Conservation (phyloP, 2,888 invertebrate genomes). For the Pseudococcus jackbeardsleyi region DNA sequence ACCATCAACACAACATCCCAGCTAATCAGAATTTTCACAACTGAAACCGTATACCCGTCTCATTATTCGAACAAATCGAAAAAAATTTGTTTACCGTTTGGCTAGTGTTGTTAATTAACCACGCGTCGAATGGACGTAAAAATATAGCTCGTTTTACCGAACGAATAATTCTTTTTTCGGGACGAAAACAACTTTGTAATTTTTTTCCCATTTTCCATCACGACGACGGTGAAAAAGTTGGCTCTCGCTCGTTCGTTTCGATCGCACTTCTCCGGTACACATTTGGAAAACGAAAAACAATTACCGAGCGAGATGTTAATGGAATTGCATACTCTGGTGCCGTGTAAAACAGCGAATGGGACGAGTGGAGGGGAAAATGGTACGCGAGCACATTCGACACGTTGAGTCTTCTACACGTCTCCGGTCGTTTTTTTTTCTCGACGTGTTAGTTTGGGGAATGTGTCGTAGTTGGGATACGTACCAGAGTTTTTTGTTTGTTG, state of each 20-base stretch:
- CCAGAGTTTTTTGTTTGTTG: too few species aligned
- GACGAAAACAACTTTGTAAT: background rate
- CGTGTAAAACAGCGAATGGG: background rate
- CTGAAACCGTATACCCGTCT: background rate
- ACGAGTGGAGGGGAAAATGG: background rate
- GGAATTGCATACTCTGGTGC: slow-evolving; percentile 5
- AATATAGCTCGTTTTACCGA: slow-evolving; percentile 7
- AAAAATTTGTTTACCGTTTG: slow-evolving; percentile 9
- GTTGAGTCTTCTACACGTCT: background rate
- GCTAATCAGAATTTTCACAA: background rate
- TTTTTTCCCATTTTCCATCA: background rate
- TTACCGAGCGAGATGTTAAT: slow-evolving; percentile 21
- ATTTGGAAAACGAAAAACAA: slow-evolving; percentile 28
- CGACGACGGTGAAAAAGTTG: background rate
- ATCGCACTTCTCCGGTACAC: background rate
- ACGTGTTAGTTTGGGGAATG: too few species aligned
- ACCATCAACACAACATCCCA: background rate
- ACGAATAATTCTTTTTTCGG: slow-evolving; percentile 19
- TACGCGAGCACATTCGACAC: slow-evolving; percentile 2
- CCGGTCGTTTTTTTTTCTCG: too few species aligned
- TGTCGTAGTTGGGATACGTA: too few species aligned
- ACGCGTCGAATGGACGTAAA: background rate
- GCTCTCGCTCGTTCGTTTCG: too few species aligned
- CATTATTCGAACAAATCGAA: background rate
- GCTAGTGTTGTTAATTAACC: slow-evolving; percentile 1